phyloP scores from a whole-genome alignment of 1,140 invertebrate genomes.

The Hyles euphorbiae region DNA sequence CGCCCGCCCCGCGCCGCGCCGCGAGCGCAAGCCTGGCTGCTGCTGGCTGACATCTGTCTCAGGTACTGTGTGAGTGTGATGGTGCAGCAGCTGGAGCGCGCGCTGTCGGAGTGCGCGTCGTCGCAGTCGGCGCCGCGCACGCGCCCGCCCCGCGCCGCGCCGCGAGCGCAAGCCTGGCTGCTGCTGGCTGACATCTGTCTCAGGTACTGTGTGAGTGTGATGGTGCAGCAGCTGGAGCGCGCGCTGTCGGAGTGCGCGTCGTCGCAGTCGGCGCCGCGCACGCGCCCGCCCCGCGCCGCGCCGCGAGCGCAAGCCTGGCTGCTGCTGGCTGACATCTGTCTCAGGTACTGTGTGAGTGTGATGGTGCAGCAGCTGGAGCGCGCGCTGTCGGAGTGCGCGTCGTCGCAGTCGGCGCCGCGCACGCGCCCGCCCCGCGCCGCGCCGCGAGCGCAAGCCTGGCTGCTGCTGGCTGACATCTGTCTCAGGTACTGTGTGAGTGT shows the following conservation, averaged over 20 bases:
- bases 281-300: slow-evolving; percentile 32
- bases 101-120: slow-evolving; percentile 90
- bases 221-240: slow-evolving; percentile 89
- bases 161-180: slow-evolving; percentile 88
- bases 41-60: slow-evolving; percentile 91
- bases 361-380: slow-evolving; percentile 90
- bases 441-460: slow-evolving; percentile 86
- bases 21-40: slow-evolving; percentile 88
- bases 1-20: slow-evolving; percentile 35
- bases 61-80: too few relatives aligned
- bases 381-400: slow-evolving; percentile 92
- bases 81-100: slow-evolving; percentile 90
- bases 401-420: slow-evolving; percentile 33
- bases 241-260: slow-evolving; percentile 92
- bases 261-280: slow-evolving; percentile 31
- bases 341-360: slow-evolving; percentile 75
- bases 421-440: slow-evolving; percentile 33
- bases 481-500: slow-evolving; percentile 74
- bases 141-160: slow-evolving; percentile 35
- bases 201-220: too few relatives aligned
- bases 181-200: slow-evolving; percentile 92
- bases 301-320: slow-evolving; percentile 88
- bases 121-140: slow-evolving; percentile 31
- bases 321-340: slow-evolving; percentile 90
- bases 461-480: slow-evolving; percentile 92